Conservation (phyloP, 1,140 invertebrate species). For the Venustaconcha ellipsiformis region DNA sequence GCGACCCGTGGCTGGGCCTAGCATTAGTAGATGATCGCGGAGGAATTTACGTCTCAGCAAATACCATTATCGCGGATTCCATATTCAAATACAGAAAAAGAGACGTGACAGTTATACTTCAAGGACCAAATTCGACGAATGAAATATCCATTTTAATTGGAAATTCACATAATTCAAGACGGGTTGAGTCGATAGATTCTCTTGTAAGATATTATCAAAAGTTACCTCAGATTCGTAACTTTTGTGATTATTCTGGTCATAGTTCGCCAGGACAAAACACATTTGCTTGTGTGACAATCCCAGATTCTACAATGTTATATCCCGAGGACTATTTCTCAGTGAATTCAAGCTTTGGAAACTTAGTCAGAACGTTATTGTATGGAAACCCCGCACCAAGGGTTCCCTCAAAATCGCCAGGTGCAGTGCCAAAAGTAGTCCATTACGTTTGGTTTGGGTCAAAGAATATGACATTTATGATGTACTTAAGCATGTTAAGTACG, state of each 20-base stretch:
- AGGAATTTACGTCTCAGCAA: conserved; percentile 46
- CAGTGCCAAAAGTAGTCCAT: conserved; percentile 56
- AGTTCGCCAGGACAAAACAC: neutral
- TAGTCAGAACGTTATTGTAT: conserved; percentile 30
- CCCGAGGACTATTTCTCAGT: conserved; percentile 34
- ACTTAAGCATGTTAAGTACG: conserved; percentile 54
- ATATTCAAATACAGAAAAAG: conserved; percentile 22
- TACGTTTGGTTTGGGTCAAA: conserved; percentile 51
- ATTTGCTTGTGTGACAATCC: conserved; percentile 6
- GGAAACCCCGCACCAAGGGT: conserved; percentile 11
- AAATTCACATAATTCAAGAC: conserved; percentile 13
- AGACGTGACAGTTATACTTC: conserved; percentile 24
- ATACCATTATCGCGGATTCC: conserved; percentile 35
- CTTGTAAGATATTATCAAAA: conserved; percentile 7
- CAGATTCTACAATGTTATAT: conserved; percentile 4
- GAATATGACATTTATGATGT: conserved; percentile 52
- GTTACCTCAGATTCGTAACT: conserved; percentile 4
- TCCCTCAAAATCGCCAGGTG: conserved; percentile 22
- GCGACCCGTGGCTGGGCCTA: conserved; percentile 36
- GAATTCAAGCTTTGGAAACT: conserved; percentile 26
- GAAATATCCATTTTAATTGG: conserved; percentile 22
- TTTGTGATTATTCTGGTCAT: conserved; percentile 15
- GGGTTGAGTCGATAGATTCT: conserved; percentile 22
- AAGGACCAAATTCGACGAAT: neutral
- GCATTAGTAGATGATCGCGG: conserved; percentile 49